phyloP scores from a whole-genome alignment of 2,888 invertebrate species.

The Ctenicera cuprea region DNA sequence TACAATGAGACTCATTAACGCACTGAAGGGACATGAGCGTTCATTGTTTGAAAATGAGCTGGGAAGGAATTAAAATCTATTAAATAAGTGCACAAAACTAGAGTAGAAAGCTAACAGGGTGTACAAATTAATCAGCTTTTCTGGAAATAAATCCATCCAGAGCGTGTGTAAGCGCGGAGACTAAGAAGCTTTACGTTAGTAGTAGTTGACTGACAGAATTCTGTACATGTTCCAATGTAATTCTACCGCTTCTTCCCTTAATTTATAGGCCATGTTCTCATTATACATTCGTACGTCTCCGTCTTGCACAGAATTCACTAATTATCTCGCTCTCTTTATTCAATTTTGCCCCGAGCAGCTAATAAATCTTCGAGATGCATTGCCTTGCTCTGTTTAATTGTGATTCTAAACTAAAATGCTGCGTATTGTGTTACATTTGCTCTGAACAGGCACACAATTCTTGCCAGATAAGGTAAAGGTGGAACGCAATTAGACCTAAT shows the following conservation, averaged over 20 bases:
- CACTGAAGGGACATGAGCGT: not conserved
- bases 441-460: slow-evolving; percentile 46
- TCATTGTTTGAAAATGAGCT: slow-evolving; percentile 36
- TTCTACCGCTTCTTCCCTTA: slow-evolving; percentile 64
- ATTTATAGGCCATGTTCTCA: slow-evolving; percentile 68
- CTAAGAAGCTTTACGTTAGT: slow-evolving; percentile 52
- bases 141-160: slow-evolving; percentile 52
- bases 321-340: slow-evolving; percentile 67
- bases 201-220: slow-evolving; percentile 64
- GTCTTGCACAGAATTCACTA: slow-evolving; percentile 64
- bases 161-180: slow-evolving; percentile 46
- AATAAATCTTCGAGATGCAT: slow-evolving; percentile 57
- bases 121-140: slow-evolving; percentile 52
- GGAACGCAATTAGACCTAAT: slow-evolving; percentile 52
- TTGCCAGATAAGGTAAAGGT: slow-evolving; percentile 50
- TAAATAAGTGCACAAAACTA: slow-evolving; percentile 46
- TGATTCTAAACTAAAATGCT: slow-evolving; percentile 54
- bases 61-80: slow-evolving; percentile 46
- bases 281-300: slow-evolving; percentile 66
- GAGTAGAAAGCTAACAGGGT: slow-evolving; percentile 50
- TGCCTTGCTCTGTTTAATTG: slow-evolving; percentile 55
- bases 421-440: slow-evolving; percentile 52
- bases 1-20: slow-evolving; percentile 42
- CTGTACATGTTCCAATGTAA: slow-evolving; percentile 66
- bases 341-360: slow-evolving; percentile 62